Conservation (phyloP, 2,888 invertebrate species). For the Ommatoiulus sabulosus region DNA sequence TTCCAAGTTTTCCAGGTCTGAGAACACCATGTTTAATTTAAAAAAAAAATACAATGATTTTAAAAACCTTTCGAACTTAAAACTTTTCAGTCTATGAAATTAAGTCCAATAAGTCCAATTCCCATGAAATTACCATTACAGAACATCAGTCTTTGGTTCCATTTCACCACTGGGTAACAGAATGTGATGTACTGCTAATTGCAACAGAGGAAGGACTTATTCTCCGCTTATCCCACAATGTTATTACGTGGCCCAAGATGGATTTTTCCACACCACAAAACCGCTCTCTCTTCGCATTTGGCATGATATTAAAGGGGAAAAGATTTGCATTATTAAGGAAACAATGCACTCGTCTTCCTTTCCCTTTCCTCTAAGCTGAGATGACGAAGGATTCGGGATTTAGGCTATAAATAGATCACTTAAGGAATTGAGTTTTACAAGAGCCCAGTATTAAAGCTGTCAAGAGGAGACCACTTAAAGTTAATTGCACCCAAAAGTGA, state of each 20-base stretch:
- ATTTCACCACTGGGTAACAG: neutral
- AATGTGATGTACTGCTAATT: neutral
- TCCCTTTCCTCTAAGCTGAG: neutral
- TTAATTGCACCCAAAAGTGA: neutral
- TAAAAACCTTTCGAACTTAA: too few relatives aligned
- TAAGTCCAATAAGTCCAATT: neutral
- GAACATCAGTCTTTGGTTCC: neutral
- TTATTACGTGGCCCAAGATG: neutral
- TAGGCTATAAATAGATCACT: constrained; percentile 1
- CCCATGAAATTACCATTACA: neutral
- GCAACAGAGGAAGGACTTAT: neutral
- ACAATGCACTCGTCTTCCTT: neutral
- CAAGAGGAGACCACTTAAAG: constrained; percentile 35
- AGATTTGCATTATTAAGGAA: constrained; percentile 30
- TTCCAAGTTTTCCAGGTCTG: too few relatives aligned
- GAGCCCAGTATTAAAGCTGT: neutral
- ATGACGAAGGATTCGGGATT: neutral
- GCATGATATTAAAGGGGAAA: neutral
- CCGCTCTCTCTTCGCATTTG: neutral
- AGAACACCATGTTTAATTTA: too few relatives aligned
- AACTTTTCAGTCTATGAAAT: too few relatives aligned
- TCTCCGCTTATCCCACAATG: neutral
- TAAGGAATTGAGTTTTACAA: constrained; percentile 36
- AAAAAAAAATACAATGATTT: too few relatives aligned
- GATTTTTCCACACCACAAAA: constrained; percentile 6